These are phyloP conservation scores for Mythimna loreyi DNA, from an alignment of 2,888 invertebrate genomes.

Conservation along the genomic window DNA sequence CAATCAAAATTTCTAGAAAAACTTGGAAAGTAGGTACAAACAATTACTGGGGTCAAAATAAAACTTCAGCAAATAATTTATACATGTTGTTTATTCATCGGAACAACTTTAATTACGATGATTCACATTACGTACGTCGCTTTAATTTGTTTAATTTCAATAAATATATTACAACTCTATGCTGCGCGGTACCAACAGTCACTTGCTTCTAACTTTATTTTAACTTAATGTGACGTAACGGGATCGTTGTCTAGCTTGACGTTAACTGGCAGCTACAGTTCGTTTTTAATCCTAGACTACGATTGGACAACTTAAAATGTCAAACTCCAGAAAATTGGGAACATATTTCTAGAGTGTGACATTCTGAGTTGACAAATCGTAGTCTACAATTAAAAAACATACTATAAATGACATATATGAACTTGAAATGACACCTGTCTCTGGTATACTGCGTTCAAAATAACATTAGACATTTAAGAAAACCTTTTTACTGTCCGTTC, in stretches of 20 bases:
- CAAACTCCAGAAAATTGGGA: too few relatives aligned
- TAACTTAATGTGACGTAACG: conserved; percentile 47
- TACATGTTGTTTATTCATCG: conserved; percentile 87
- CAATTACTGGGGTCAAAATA: conserved; percentile 45
- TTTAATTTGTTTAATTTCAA: conserved; percentile 74
- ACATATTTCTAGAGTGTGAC: too few relatives aligned
- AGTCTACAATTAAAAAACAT: too few relatives aligned
- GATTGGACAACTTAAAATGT: too few relatives aligned
- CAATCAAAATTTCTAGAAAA: too few relatives aligned
- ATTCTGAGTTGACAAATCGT: too few relatives aligned
- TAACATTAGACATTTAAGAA: too few relatives aligned
- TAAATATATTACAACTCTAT: conserved; percentile 88
- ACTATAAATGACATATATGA: too few relatives aligned
- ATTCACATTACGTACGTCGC: conserved; percentile 71
- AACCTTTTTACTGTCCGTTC: too few relatives aligned
- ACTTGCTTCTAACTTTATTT: conserved; percentile 52
- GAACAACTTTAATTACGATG: conserved; percentile 83
- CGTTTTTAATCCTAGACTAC: too few relatives aligned
- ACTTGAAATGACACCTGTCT: not conserved
- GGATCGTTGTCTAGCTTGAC: conserved; percentile 12
- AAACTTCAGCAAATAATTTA: conserved; percentile 75
- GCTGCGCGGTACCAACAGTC: conserved; percentile 58
- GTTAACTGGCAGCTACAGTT: not conserved
- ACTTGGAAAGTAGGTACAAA: too few relatives aligned
- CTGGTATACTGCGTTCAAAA: too few relatives aligned